Percentiles rank a stretch among this genome's conserved stretches.
phyloP scores from a whole-genome alignment of 2,888 invertebrate genomes.

The Drosophila mimica region DNA sequence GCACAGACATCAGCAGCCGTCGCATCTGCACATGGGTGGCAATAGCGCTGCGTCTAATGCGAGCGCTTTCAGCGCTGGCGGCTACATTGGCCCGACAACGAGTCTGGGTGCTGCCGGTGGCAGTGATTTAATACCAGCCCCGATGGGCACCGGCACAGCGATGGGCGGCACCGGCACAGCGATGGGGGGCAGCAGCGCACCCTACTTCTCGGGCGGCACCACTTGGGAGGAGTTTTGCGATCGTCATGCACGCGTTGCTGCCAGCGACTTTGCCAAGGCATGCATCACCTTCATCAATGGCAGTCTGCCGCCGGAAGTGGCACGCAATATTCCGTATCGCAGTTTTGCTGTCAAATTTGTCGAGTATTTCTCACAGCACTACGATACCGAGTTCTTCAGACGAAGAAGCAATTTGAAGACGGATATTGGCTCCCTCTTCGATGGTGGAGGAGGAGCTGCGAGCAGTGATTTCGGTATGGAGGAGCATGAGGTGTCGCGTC shows the following conservation, averaged over 20 bases:
- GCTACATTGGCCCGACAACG: slow-evolving; percentile 82
- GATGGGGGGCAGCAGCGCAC: slow-evolving; percentile 36
- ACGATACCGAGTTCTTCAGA: slow-evolving; percentile 91
- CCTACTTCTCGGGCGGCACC: slow-evolving; percentile 85
- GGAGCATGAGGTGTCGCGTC: slow-evolving; percentile 92
- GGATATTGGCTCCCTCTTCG: slow-evolving; percentile 64
- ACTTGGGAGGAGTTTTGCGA: slow-evolving; percentile 94
- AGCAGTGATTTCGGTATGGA: slow-evolving; percentile 88
- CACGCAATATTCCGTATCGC: slow-evolving; percentile 89
- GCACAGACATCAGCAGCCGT: slow-evolving; percentile 48
- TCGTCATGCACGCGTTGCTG: slow-evolving; percentile 93
- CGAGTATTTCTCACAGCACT: slow-evolving; percentile 93
- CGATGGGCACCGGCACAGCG: slow-evolving; percentile 69
- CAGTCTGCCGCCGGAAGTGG: slow-evolving; percentile 88
- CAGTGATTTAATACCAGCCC: slow-evolving; percentile 80
- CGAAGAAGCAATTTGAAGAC: slow-evolving; percentile 86
- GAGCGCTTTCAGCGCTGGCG: slow-evolving; percentile 80
- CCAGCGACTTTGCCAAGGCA: slow-evolving; percentile 94
- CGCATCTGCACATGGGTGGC: slow-evolving; percentile 74
- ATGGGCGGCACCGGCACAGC: slow-evolving; percentile 55
- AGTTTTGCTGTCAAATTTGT: slow-evolving; percentile 93
- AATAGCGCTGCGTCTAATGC: slow-evolving; percentile 76
- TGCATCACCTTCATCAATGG: slow-evolving; percentile 92
- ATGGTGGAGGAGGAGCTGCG: slow-evolving; percentile 4
- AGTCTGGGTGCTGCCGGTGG: slow-evolving; percentile 67